Conservation (phyloP, 2,797 vertebrate species). For the Sternotherus odoratus region DNA sequence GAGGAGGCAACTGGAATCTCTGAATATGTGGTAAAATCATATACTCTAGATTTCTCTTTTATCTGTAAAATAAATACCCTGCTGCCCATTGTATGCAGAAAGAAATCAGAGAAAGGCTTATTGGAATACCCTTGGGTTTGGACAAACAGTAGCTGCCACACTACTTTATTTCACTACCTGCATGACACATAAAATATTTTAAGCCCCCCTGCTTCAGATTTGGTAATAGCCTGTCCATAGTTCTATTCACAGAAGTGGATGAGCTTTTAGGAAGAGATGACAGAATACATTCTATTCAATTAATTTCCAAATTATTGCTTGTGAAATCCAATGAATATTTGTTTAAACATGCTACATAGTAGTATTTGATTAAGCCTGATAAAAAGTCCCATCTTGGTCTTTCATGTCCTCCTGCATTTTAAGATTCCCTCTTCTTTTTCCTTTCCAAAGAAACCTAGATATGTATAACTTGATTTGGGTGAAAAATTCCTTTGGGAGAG, state of each 20-base stretch:
- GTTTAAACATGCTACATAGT: not conserved
- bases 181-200: not conserved
- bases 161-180: not conserved
- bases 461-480: not conserved
- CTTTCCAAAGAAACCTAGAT: not conserved
- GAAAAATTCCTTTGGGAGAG: slow-evolving; percentile 9
- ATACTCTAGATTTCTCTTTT: not conserved
- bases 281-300: not conserved
- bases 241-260: not conserved
- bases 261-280: not conserved
- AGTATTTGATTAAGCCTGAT: not conserved
- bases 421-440: not conserved
- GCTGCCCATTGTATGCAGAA: not conserved
- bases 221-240: not conserved
- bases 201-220: not conserved
- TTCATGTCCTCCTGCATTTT: not conserved
- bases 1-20: not conserved
- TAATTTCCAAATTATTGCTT: not conserved
- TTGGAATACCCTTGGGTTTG: not conserved
- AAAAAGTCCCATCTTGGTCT: not conserved
- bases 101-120: not conserved
- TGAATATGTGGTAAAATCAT: not conserved
- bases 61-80: not conserved
- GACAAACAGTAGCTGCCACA: not conserved
- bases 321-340: not conserved